phyloP scores from a whole-genome alignment of 1,140 invertebrate species.

The Idris sp. region DNA sequence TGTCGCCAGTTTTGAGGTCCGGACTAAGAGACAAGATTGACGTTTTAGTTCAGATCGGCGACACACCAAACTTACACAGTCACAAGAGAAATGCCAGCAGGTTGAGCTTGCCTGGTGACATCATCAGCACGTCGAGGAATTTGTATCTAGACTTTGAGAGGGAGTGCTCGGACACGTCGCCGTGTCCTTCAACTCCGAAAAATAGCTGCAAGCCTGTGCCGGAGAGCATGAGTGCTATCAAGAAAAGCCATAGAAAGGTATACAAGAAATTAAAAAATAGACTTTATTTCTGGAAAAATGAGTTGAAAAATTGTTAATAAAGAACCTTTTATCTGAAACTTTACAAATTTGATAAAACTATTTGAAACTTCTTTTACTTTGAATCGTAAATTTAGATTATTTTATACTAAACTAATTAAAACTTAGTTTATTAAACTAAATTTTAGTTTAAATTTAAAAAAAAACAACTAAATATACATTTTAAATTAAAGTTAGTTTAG shows the following conservation, averaged over 20 bases:
- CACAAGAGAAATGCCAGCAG: constrained; percentile 29
- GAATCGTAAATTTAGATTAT: too few species aligned
- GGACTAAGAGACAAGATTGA: constrained; percentile 62
- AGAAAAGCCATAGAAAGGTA: constrained; percentile 74
- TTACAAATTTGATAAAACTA: too few species aligned
- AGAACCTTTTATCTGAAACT: too few species aligned
- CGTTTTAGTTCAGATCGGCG: constrained; percentile 46
- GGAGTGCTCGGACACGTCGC: constrained; percentile 36
- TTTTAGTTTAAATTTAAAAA: too few species aligned
- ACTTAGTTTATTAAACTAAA: too few species aligned
- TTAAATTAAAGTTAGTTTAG: too few species aligned
- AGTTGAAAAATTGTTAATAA: too few species aligned
- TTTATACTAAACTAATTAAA: too few species aligned
- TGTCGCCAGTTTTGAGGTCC: constrained; percentile 61
- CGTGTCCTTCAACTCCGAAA: constrained; percentile 66
- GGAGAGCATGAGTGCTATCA: constrained; percentile 73
- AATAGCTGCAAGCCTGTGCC: constrained; percentile 68
- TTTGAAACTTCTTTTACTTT: too few species aligned
- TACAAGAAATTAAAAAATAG: not conserved
- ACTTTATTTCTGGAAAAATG: too few species aligned
- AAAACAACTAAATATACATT: too few species aligned
- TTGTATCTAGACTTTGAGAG: constrained; percentile 68
- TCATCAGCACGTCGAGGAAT: constrained; percentile 71
- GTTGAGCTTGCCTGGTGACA: constrained; percentile 23
- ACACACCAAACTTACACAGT: constrained; percentile 60